phyloP scores from a whole-genome alignment of 2,113 vertebrate genomes.

The Synodontis membranacea region DNA sequence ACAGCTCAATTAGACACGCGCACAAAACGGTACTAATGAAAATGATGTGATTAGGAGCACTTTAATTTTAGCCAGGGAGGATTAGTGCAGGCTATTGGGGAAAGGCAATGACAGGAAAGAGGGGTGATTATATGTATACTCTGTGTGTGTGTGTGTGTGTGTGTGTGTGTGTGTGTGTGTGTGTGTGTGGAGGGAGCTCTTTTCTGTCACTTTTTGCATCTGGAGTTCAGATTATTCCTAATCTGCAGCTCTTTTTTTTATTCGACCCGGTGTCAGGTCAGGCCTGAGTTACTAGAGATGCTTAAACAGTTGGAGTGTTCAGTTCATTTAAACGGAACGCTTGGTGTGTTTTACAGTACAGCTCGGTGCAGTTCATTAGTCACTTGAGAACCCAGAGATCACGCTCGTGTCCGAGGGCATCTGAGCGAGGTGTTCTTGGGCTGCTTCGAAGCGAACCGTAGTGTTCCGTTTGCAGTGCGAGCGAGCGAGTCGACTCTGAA shows the following conservation, averaged over 20 bases:
- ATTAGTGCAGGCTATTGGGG: constrained; percentile 28
- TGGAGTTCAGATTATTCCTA: constrained; percentile 46
- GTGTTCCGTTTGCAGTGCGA: not conserved
- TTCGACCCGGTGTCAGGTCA: constrained; percentile 26
- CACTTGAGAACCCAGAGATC: not conserved
- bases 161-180: constrained; percentile 16
- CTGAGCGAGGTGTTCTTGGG: not conserved
- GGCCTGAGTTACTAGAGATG: not conserved
- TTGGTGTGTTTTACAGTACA: not conserved
- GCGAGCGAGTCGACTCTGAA: not conserved
- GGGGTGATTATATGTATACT: constrained; percentile 1
- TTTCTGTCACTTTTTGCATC: constrained; percentile 29
- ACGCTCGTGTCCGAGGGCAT: not conserved
- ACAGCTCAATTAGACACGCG: constrained; percentile 15
- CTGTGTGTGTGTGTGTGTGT: constrained; percentile 15
- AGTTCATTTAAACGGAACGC: not conserved
- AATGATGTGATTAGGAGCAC: constrained; percentile 39
- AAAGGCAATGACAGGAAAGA: not conserved
- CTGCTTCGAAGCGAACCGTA: not conserved
- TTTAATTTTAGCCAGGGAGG: constrained; percentile 40
- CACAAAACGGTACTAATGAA: constrained; percentile 29
- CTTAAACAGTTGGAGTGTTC: no score
- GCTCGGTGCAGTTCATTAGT: not conserved
- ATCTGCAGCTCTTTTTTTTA: constrained; percentile 45
- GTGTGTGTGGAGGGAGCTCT: constrained; percentile 13